A percentile compares a stretch with the other conserved stretches of the same genome.
Conservation (phyloP, 2,888 invertebrate genomes). For the Chrysotoxum bicinctum region DNA sequence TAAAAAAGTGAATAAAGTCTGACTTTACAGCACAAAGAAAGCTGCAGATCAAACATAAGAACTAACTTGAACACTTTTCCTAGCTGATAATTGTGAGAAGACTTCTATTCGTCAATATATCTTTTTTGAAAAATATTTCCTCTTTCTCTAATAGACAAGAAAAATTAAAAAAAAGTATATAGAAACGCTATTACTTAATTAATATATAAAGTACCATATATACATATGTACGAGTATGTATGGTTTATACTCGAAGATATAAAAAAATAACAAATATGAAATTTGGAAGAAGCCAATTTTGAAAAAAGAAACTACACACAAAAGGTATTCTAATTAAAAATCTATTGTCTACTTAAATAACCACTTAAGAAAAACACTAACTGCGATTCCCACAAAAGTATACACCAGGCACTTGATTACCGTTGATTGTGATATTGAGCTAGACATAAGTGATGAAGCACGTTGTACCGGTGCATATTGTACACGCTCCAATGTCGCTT, state of each 20-base stretch:
- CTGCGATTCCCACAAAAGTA: slow-evolving; percentile 76
- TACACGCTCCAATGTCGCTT: slow-evolving; percentile 78
- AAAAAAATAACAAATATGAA: background rate
- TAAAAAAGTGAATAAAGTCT: too few relatives aligned
- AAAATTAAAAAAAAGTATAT: background rate
- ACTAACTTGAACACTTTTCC: too few relatives aligned
- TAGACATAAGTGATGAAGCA: slow-evolving; percentile 54
- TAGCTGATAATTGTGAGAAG: too few relatives aligned
- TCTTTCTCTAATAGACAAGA: background rate
- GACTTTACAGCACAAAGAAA: too few relatives aligned
- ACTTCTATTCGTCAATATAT: too few relatives aligned
- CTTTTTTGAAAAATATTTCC: too few relatives aligned
- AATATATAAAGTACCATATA: background rate
- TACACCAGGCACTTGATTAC: slow-evolving; percentile 77
- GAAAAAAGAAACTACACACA: slow-evolving; percentile 1
- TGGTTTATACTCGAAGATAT: too few relatives aligned
- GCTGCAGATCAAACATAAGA: too few relatives aligned
- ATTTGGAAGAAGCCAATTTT: slow-evolving; percentile 6
- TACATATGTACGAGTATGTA: too few relatives aligned
- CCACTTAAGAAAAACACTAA: slow-evolving; percentile 78
- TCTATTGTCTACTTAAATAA: slow-evolving; percentile 76
- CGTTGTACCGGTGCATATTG: slow-evolving; percentile 76
- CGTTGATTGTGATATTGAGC: slow-evolving; percentile 76
- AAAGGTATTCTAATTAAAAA: slow-evolving; percentile 1
- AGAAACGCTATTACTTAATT: background rate